Evolutionary conservation across 2,113 vertebrate genomes (phyloP).

Genomic region (Epinephelus lanceolatus): DNA sequence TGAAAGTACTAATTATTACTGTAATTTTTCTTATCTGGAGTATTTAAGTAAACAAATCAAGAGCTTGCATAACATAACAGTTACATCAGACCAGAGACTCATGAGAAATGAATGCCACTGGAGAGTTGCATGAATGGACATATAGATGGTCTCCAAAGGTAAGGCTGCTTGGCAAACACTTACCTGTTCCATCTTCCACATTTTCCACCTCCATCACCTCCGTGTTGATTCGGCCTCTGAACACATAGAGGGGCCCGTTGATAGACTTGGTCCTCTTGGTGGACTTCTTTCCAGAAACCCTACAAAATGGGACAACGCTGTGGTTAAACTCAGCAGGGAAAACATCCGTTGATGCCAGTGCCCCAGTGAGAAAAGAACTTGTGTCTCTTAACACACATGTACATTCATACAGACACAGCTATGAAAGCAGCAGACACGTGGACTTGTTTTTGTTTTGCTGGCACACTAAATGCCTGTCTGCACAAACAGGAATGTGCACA

Average conservation of each 20-base stretch:
- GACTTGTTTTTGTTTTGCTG: conserved; percentile 34
- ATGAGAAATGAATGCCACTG: background rate
- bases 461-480: conserved; percentile 25
- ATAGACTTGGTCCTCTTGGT: conserved; percentile 97
- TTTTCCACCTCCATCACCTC: conserved; percentile 99
- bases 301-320: conserved; percentile 74
- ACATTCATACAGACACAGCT: conserved; percentile 39
- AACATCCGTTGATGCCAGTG: conserved; percentile 60
- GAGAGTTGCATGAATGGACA: conserved; percentile 40
- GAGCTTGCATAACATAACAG: background rate
- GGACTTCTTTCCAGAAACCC: conserved; percentile 96
- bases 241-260: conserved; percentile 96
- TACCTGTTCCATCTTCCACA: conserved; percentile 98
- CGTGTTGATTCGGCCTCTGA: conserved; percentile 98
- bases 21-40: background rate
- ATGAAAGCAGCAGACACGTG: conserved; percentile 15
- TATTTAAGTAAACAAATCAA: conserved; percentile 17
- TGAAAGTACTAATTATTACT: background rate
- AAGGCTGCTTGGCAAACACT: conserved; percentile 56
- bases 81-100: background rate
- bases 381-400: conserved; percentile 29
- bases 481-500: conserved; percentile 39
- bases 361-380: conserved; percentile 34
- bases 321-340: conserved; percentile 55
- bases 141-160: conserved; percentile 11